Conservation (phyloP, 2,113 vertebrate species). For the Paradoxurus hermaphroditus region DNA sequence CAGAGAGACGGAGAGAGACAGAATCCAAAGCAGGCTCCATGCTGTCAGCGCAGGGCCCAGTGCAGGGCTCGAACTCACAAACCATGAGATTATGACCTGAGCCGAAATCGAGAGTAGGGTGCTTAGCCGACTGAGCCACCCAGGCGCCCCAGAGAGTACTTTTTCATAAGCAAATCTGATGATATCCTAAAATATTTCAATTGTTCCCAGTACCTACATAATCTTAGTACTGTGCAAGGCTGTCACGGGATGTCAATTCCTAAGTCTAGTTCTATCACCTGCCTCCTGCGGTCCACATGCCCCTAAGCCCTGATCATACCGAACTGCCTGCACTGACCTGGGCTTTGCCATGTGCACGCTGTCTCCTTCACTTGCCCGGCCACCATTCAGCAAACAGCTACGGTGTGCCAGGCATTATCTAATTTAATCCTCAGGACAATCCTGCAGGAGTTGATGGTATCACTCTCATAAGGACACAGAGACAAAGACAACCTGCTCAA, state of each 20-base stretch:
- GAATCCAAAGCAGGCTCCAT: no score
- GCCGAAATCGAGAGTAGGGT: no score
- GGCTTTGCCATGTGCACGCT: background rate
- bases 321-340: background rate
- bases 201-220: background rate
- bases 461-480: background rate
- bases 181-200: background rate
- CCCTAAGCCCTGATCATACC: background rate
- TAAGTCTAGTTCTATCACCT: background rate
- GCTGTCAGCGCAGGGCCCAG: no score
- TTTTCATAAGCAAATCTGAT: background rate
- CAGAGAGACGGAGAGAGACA: no score
- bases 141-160: background rate
- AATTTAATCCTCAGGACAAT: background rate
- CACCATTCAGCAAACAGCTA: background rate
- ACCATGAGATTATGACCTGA: no score
- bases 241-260: accelerated
- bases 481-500: background rate
- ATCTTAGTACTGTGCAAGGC: accelerated
- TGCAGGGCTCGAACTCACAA: no score
- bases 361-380: background rate
- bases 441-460: accelerated
- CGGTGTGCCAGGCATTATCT: accelerated
- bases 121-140: no score
- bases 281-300: background rate